Base-by-base conservation (phyloP, 2,113 vertebrate genomes). In the Hippopotamus amphibius region DNA sequence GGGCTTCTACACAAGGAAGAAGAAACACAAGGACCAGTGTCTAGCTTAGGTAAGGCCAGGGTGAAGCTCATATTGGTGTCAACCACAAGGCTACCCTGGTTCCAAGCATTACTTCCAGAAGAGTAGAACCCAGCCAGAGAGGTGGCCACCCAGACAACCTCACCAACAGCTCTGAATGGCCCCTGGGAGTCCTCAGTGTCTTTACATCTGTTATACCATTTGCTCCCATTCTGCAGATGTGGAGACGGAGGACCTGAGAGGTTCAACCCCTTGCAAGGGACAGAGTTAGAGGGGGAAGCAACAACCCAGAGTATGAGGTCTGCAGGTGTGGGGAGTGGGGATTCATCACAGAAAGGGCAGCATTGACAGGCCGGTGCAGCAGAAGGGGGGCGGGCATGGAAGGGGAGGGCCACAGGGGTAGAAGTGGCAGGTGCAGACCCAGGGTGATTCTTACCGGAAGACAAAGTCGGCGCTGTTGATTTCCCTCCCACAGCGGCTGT, bases 401-500 rank as follows among this genome's bases (percentile, higher is more conserved):
- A 33, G 63, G 53, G 5, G 41, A 65, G 37, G 12, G 17, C 19
- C 2, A 0, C 7, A 30, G 12, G 50, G 8, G 19, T 6, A 22
- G 37, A 48, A 43, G 19, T 2, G 1, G 61, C 79, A 72, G 48
- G 66, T 57, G 19, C 43, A 26, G 87, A n/a, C 61, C 19, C 46
- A 15, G 24, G 72, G 22, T 0, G 7, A 9, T 4, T 65, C 89
- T 55, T 98, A 99, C 99, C 99, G 98, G 96, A 99, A 99, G 82
- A 99, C 99, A 9, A 99, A 99, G 98, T 99, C 99, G 2, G 99
- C 99, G 0, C 99, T 99, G 97, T 99, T 99, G 19, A 99, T 99
- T 97, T 99, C 99, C 93, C 98, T 99, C 84, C 99, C 99, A 55
- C 99, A 99, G 97, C 99, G 99, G 98, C 99, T 99, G 99, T 99